Conservation (phyloP, 1,140 invertebrate genomes). For the Laupala kohalensis region DNA sequence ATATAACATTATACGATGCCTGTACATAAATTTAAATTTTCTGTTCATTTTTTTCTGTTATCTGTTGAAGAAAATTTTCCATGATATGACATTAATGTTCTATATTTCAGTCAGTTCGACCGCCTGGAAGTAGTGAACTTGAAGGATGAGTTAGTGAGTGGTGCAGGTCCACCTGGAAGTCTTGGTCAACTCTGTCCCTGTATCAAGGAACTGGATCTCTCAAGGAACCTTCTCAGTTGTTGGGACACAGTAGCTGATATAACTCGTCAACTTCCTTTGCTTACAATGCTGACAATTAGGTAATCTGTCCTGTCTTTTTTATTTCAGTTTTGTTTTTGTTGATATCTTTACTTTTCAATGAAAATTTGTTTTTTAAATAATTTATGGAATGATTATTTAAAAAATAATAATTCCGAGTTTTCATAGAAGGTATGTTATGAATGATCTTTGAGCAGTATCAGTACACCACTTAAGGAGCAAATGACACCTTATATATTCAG, state of each 20-base stretch:
- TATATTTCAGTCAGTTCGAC: slow-evolving; percentile 9
- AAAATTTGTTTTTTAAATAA: too few species aligned
- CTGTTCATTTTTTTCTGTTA: too few species aligned
- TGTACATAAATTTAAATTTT: too few species aligned
- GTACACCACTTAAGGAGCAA: too few species aligned
- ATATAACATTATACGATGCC: too few species aligned
- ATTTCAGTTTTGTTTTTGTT: background rate
- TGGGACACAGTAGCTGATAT: slow-evolving; percentile 8
- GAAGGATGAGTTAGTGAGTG: background rate
- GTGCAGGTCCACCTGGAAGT: slow-evolving; percentile 5
- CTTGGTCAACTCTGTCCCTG: slow-evolving; percentile 2
- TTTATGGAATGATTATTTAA: too few species aligned
- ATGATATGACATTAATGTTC: too few species aligned
- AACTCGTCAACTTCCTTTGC: slow-evolving; percentile 3
- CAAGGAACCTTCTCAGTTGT: slow-evolving; percentile 6
- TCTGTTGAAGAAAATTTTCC: too few species aligned
- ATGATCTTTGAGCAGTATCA: too few species aligned
- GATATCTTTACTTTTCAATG: background rate
- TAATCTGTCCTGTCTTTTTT: background rate
- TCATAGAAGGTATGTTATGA: too few species aligned
- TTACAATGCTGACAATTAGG: background rate
- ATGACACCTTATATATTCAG: too few species aligned
- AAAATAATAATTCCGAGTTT: too few species aligned
- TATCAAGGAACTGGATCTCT: slow-evolving; percentile 8
- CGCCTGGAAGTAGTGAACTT: background rate